Percentiles rank a stretch among this genome's conserved stretches.
phyloP scores from a whole-genome alignment of 2,797 vertebrate genomes.

The Sebastes melanostomus region DNA sequence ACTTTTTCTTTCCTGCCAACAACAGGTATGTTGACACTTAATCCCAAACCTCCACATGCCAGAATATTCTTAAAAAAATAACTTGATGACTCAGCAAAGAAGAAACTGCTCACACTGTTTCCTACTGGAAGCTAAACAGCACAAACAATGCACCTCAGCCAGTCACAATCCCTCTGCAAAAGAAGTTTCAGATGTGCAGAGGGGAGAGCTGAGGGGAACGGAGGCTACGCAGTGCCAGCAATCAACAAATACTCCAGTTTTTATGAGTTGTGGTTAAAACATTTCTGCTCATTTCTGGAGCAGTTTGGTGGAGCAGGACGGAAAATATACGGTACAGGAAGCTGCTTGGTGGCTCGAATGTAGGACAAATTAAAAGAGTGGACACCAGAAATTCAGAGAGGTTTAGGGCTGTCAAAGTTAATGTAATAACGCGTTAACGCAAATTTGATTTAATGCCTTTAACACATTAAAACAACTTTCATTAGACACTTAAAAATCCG shows the following conservation, averaged over 20 bases:
- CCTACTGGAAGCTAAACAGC: constrained; percentile 8
- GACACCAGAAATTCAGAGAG: neutral
- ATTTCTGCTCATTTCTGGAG: constrained; percentile 2
- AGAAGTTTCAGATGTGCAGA: constrained; percentile 51
- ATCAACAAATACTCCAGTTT: neutral
- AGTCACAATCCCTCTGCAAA: neutral
- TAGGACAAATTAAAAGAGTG: neutral
- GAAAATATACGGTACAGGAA: neutral
- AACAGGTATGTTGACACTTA: neutral
- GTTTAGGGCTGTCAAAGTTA: no score
- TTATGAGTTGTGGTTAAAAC: neutral
- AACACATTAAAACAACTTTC: no score
- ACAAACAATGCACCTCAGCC: constrained; percentile 19
- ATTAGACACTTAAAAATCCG: no score
- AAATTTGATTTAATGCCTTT: no score
- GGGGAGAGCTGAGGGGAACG: constrained; percentile 10
- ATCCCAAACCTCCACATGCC: neutral
- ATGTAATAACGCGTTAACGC: no score
- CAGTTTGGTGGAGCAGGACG: neutral
- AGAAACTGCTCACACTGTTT: neutral
- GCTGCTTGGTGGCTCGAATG: neutral
- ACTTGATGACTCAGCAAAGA: neutral
- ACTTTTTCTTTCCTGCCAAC: neutral
- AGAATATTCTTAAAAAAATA: neutral
- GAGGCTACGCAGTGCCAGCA: neutral